A percentile compares a stretch with the other conserved stretches of the same genome.
phyloP scores from a whole-genome alignment of 2,888 invertebrate species.

The Nephrotoma flavescens region DNA sequence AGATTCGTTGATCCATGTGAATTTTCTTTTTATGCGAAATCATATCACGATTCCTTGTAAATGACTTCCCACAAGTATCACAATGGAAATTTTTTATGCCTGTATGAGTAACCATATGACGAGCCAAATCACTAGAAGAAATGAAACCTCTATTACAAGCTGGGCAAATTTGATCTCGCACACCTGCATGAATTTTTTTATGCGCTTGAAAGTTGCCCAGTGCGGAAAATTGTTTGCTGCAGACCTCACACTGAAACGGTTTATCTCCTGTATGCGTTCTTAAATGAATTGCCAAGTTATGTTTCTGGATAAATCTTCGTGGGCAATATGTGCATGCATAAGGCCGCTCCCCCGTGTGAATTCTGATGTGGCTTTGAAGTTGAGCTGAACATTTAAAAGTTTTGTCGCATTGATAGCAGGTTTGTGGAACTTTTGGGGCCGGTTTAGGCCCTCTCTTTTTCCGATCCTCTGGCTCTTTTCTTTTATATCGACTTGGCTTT shows the following conservation, averaged over 20 bases:
- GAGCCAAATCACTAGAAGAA: slow-evolving; percentile 42
- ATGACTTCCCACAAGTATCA: slow-evolving; percentile 39
- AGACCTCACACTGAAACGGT: slow-evolving; percentile 47
- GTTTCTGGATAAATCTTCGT: slow-evolving; percentile 43
- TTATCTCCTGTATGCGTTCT: slow-evolving; percentile 42
- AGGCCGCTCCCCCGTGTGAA: slow-evolving; percentile 36
- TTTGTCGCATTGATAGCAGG: slow-evolving; percentile 43
- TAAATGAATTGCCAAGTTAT: slow-evolving; percentile 43
- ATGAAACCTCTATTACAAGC: slow-evolving; percentile 44
- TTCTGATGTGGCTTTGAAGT: slow-evolving; percentile 41
- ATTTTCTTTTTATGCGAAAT: slow-evolving; percentile 27
- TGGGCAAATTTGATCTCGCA: slow-evolving; percentile 43
- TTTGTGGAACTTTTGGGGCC: slow-evolving; percentile 38
- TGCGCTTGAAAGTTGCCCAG: slow-evolving; percentile 46
- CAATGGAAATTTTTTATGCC: slow-evolving; percentile 43
- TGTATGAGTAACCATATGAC: slow-evolving; percentile 43
- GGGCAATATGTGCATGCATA: slow-evolving; percentile 41
- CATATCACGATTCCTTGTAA: slow-evolving; percentile 40
- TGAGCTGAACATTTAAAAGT: slow-evolving; percentile 46
- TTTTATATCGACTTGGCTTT: slow-evolving; percentile 34
- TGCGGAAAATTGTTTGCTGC: slow-evolving; percentile 45
- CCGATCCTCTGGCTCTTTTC: slow-evolving; percentile 40
- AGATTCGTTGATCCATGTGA: slow-evolving; percentile 20
- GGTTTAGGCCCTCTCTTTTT: slow-evolving; percentile 45
- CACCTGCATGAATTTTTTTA: slow-evolving; percentile 45